Evolutionary conservation across 2,113 vertebrate genomes (phyloP), one percentile per base, ranked within the genome.

Genomic region (Platichthys flesus): DNA sequence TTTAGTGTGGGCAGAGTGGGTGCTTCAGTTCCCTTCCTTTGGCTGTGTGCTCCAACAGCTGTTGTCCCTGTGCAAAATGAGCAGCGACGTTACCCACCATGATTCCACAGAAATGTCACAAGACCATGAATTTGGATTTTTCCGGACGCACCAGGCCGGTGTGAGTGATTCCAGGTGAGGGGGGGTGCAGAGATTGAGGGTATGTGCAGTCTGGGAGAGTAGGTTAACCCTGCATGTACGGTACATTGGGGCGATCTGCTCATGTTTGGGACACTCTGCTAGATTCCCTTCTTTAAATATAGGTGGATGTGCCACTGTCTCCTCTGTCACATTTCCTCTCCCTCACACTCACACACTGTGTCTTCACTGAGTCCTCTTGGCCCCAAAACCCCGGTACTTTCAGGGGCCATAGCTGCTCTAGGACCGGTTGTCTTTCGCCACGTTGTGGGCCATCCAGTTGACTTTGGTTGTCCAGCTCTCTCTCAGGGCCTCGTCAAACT

Each of bases 361-460:
- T 49, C 66, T 75, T 82, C 63, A 82, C 54, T 4, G 66, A 64
- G 71, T 86, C 88, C 81, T 89, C 80, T 76, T 10, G 62, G 47
- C 60, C 63, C 18, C 45, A 42, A 6, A 35, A 58, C 65, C 65
- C 18, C 54, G 5, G 26, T 14, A 12, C 70, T 66, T 12, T 47
- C n/a, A 69, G 65, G 67, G 31, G 47, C 55, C 54, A 8, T 42
- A 47, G 73, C 40, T 23, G 78, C 73, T 56, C 91, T 97, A 99
- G 61, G 97, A 98, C 81, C 96, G 95, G 91, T 97, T 97, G 92
- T 98, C 97, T 84, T 97, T 99, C n/a, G 96, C 95, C 78, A 99
- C 96, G n/a, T 97, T 99, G 90, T 99, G 98, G 21, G 98, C 98
- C 98, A 99, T 99, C 98, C 98, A 99, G 95, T 99, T 99, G 84